These are phyloP conservation scores for Adineta ricciae DNA, from an alignment of 2,888 invertebrate species.

Conservation along the genomic window DNA sequence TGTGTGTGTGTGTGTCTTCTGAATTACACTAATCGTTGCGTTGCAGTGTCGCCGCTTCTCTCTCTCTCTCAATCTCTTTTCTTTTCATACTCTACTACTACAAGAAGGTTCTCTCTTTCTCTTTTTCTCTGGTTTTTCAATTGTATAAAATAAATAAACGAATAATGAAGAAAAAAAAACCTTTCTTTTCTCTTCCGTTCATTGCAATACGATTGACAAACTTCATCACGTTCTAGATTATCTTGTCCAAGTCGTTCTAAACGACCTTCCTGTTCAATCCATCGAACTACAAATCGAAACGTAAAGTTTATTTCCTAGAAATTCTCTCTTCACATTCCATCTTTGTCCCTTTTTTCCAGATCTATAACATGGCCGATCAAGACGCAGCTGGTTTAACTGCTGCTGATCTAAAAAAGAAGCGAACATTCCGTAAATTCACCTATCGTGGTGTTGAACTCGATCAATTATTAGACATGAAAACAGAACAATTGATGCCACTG, in stretches of 20 bases:
- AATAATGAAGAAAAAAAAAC: background rate
- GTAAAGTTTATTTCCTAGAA: background rate
- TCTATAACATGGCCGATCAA: constrained; percentile 28
- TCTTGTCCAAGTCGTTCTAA: background rate
- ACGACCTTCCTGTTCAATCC: background rate
- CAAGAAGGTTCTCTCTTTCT: constrained; percentile 11
- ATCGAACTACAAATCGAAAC: background rate
- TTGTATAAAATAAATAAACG: constrained; percentile 15
- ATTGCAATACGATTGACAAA: background rate
- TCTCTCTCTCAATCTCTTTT: constrained; percentile 16
- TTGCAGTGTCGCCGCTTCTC: constrained; percentile 22
- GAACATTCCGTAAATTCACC: constrained; percentile 98
- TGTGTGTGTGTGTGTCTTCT: constrained; percentile 8
- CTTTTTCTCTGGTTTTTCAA: constrained; percentile 21
- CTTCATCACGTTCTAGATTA: background rate
- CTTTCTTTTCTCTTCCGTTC: background rate
- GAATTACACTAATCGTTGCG: constrained; percentile 6
- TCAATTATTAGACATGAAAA: constrained; percentile 62
- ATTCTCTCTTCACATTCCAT: too few relatives aligned
- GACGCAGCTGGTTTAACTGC: constrained; percentile 26
- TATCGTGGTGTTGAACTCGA: constrained; percentile 97
- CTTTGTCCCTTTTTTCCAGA: background rate
- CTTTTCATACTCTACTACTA: background rate
- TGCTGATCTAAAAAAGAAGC: constrained; percentile 63
- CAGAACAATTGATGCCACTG: constrained; percentile 88